Percentiles rank a stretch among this genome's conserved stretches.
phyloP scores from a whole-genome alignment of 2,888 invertebrate species.

The Neoaliturus tenellus region DNA sequence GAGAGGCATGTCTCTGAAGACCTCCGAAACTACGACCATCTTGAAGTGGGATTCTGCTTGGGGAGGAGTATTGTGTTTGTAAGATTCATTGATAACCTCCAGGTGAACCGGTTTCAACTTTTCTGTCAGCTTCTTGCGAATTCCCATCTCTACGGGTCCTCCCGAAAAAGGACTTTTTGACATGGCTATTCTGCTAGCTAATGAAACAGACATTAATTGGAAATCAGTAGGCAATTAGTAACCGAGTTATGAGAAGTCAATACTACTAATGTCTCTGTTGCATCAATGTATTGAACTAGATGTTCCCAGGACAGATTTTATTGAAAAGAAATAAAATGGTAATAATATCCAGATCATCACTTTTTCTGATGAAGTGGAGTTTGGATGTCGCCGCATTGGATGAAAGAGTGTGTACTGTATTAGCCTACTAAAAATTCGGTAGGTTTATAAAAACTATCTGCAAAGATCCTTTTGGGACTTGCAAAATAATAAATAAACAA shows the following conservation, averaged over 20 bases:
- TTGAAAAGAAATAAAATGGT: background rate
- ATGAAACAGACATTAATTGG: background rate
- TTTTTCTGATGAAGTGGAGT: no score
- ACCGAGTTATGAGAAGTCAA: no score
- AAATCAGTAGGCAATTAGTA: no score
- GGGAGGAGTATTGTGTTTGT: slow-evolving; percentile 97
- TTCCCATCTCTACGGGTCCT: slow-evolving; percentile 63
- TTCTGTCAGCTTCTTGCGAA: slow-evolving; percentile 63
- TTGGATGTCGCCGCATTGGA: no score
- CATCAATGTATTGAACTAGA: background rate
- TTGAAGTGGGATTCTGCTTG: slow-evolving; percentile 96
- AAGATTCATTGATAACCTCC: slow-evolving; percentile 94
- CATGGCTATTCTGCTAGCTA: slow-evolving; percentile 16
- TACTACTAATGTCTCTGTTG: no score
- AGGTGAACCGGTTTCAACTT: slow-evolving; percentile 74
- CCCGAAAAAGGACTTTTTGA: slow-evolving; percentile 15
- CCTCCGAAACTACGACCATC: slow-evolving; percentile 90
- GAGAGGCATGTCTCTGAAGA: slow-evolving; percentile 85
- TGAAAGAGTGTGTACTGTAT: no score
- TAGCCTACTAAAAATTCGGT: no score
- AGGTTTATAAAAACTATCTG: no score
- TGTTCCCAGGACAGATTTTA: background rate
- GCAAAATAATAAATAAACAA: no score
- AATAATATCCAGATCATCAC: no score
- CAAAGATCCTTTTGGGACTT: no score